Conservation (phyloP, 2,113 vertebrate species). For the Callipepla squamata region DNA sequence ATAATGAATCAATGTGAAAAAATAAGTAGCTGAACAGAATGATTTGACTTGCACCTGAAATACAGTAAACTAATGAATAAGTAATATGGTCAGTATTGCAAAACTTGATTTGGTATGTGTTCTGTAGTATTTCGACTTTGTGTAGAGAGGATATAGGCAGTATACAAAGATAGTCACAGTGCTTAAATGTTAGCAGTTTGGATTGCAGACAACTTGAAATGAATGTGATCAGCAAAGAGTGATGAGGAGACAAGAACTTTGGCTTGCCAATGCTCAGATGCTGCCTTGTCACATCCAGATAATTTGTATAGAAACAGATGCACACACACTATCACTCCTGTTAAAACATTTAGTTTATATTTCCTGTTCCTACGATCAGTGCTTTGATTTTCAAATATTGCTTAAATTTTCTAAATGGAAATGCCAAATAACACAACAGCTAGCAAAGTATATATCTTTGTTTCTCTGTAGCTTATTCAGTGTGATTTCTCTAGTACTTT, state of each 20-base stretch:
- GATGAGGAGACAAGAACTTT: background rate
- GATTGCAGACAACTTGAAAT: background rate
- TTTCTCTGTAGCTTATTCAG: background rate
- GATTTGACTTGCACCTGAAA: background rate
- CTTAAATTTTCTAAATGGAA: background rate
- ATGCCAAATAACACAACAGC: background rate
- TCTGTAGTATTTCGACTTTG: background rate
- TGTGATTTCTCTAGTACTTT: background rate
- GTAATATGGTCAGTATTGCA: background rate
- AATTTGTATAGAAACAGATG: background rate
- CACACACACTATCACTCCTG: background rate
- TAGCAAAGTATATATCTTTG: background rate
- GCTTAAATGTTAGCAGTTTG: background rate
- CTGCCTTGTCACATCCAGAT: background rate
- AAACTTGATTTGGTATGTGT: background rate
- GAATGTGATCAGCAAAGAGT: background rate
- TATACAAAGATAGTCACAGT: background rate
- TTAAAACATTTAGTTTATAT: background rate
- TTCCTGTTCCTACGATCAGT: background rate
- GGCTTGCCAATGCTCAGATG: background rate
- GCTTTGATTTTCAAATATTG: background rate
- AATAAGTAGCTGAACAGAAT: background rate
- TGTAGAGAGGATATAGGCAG: too few species aligned
- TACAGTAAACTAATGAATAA: too few species aligned
- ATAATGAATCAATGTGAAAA: fast-evolving